Base-by-base conservation (phyloP, 2,113 vertebrate species). In the Perognathus longimembris region DNA sequence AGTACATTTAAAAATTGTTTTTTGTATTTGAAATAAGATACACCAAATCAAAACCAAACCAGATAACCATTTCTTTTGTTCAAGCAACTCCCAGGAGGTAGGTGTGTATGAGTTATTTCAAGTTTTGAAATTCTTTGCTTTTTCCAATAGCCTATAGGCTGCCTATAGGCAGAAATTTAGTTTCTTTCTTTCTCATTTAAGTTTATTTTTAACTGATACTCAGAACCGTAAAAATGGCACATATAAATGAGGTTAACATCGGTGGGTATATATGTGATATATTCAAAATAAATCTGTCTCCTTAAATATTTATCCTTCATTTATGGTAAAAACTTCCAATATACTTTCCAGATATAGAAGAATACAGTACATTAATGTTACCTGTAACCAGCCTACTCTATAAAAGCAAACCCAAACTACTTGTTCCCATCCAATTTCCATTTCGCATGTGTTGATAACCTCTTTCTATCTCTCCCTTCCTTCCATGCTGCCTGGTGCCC, bases 111-210 rank as follows among this genome's bases (percentile, higher is more conserved):
- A 84, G 20, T 80, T 45, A 54, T 54, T 54, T 54, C 50, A 54
- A 54, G n/a, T 70, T 74, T 89, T 83, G 32, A 64, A 80, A 80
- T 89, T 89, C 69, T 88, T 93, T 76, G 54, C 40, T 94, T 90
- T 88, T 18, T 28, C 50, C 54, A 64, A 36, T 36, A 74, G 63
- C 80, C 40, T n/a, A 1, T 84, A 94, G 17, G 50, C 34, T 85
- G 30, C 26, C 1, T 59, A 40, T 85, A 45, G 75, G 61, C 15
- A 45, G 26, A 17, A 32, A 9, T 79, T 64, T 70, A 9, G 7
- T 42, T 30, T 70, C 9, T 69, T n/a, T 34, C 45, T 45, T 12
- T 45, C 45, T 45, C 61, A 32, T 32, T 42, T 64, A 75, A 75
- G 30, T 76, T 50, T 3, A 42, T 76, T 76, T 76, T 32, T 66